Evolutionary conservation across 2,113 vertebrate species (phyloP).

Genomic region (Phylloscopus whistleri): DNA sequence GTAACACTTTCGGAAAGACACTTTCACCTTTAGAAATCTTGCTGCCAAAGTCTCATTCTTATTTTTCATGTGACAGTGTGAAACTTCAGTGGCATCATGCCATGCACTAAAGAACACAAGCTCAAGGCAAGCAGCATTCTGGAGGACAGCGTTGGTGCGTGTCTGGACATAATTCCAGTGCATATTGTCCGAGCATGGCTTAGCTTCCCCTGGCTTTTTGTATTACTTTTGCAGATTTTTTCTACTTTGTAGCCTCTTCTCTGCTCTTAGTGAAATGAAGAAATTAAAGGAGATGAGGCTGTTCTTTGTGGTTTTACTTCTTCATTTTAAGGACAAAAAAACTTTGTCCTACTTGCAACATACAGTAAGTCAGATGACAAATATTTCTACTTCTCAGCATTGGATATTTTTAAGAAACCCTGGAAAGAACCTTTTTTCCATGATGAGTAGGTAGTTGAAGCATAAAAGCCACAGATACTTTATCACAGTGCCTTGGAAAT

Average conservation of each 20-base stretch:
- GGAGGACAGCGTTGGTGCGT: not conserved
- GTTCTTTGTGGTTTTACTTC: conserved; percentile 28
- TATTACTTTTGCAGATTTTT: not conserved
- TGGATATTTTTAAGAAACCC: conserved; percentile 28
- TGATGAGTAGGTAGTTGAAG: conserved; percentile 26
- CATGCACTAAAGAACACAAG: not conserved
- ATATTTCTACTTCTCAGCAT: conserved; percentile 13
- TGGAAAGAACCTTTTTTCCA: conserved; percentile 46
- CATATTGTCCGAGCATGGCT: not conserved
- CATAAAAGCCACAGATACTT: conserved; percentile 19
- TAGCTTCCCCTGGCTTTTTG: not conserved
- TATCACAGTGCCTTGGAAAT: conserved; percentile 38
- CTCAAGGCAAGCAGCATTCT: not conserved
- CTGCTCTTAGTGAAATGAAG: not conserved
- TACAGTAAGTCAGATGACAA: conserved; percentile 47
- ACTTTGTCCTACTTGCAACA: not conserved
- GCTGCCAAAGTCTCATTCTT: not conserved
- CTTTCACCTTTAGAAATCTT: not conserved
- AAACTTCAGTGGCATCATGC: not conserved
- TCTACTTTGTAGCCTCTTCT: not conserved
- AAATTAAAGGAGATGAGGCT: not conserved
- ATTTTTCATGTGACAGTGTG: not conserved
- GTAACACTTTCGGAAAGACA: not conserved
- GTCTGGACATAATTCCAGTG: not conserved
- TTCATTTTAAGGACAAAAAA: conserved; percentile 48